phyloP scores from a whole-genome alignment of 2,888 invertebrate genomes.

The Dicyrtoma fusca region DNA sequence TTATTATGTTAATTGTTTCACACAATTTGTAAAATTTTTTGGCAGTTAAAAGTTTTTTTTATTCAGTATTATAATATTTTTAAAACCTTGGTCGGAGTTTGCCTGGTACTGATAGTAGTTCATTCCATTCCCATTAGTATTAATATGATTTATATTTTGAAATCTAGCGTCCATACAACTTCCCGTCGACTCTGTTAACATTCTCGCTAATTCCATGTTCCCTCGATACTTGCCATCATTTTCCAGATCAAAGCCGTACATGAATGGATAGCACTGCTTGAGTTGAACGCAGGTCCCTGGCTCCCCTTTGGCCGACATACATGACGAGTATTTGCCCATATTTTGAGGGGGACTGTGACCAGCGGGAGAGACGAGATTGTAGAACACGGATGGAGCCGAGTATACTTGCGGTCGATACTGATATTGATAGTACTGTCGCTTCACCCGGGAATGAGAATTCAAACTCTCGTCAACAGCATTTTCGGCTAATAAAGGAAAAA shows the following conservation, averaged over 20 bases:
- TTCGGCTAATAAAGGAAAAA: not conserved
- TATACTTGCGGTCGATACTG: too few species aligned
- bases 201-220: constrained; percentile 44
- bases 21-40: too few species aligned
- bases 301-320: constrained; percentile 41
- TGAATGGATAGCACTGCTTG: constrained; percentile 52
- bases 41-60: too few species aligned
- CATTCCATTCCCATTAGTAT: not conserved
- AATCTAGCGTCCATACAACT: constrained; percentile 35
- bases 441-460: not conserved
- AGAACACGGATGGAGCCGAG: too few species aligned
- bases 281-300: constrained; percentile 47
- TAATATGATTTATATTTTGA: too few species aligned
- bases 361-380: too few species aligned
- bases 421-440: constrained; percentile 1
- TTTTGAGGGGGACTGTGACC: not conserved
- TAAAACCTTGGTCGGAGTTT: not conserved
- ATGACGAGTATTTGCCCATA: constrained; percentile 20
- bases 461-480: not conserved
- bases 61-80: too few species aligned
- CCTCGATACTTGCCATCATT: not conserved
- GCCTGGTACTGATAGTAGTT: not conserved
- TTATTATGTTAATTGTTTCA: too few species aligned
- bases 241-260: constrained; percentile 40
- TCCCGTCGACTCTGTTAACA: constrained; percentile 39